Base-by-base conservation (phyloP, 2,888 invertebrate species). In the Prenolepis imparis region DNA sequence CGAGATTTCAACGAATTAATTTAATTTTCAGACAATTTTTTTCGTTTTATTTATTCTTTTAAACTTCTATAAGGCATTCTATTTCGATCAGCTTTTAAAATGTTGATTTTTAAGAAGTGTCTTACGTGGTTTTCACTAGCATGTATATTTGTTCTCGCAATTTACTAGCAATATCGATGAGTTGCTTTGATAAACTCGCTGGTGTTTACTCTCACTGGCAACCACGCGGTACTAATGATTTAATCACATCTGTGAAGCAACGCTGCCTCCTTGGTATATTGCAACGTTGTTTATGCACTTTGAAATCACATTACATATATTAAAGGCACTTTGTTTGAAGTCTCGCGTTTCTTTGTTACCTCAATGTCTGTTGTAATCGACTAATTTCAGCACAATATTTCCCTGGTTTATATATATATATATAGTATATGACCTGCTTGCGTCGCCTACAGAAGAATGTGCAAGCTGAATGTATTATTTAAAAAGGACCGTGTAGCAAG, bases 121-220 rank as follows among this genome's bases (percentile, higher is more conserved):
- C 36, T 15, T 32, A 5, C 21, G 21, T 52, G n/a, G n/a, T 5
- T 55, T 48, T 15, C 21, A n/a, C 8, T 72, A 9, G 21, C 18
- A 72, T 18, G n/a, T n/a, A 21, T 36, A 57, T 55, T 72, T 72
- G 32, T 52, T 70, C 15, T 70, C 15, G 12, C 15, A 36, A 32
- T 32, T 70, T 36, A 36, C 57, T 57, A 21, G 18, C n/a, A 72
- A 57, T 55, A 72, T 72, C 57, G 57, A 32, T 36, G 21, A 70
- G 52, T 52, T 70, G 3, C 57, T 72, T 21, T 15, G 21, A 15
- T 36, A 55, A 52, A 36, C 5, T 55, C 9, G 11, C 11, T 72
- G 57, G 21, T 70, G 21, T 72, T 72, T 72, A 72, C 21, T 72
- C 57, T 36, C 28, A 8, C 18, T 72, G 57, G 36, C 32, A 36